phyloP scores from a whole-genome alignment of 2,888 invertebrate species.

The Celastrina argiolus region DNA sequence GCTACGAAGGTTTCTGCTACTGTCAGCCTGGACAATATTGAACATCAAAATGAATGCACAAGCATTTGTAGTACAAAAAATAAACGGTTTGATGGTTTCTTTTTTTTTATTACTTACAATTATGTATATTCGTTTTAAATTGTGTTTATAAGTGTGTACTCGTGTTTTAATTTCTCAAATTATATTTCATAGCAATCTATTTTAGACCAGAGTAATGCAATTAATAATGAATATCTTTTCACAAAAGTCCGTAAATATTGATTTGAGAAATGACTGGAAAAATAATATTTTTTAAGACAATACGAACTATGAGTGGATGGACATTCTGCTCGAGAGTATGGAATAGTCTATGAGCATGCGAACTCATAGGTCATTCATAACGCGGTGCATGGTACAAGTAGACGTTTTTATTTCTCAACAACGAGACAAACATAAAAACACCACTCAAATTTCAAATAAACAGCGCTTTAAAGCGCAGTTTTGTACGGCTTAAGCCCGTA shows the following conservation, averaged over 20 bases:
- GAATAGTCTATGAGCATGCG: conserved; percentile 35
- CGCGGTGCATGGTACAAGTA: conserved; percentile 50
- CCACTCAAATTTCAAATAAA: conserved; percentile 70
- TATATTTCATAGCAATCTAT: too few species aligned
- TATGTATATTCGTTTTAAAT: too few species aligned
- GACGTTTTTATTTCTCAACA: conserved; percentile 71
- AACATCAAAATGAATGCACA: neutral
- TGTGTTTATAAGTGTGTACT: too few species aligned
- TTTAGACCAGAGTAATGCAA: too few species aligned
- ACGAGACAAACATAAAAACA: conserved; percentile 69
- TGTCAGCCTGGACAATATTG: neutral
- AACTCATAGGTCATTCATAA: conserved; percentile 71
- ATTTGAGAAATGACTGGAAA: too few species aligned
- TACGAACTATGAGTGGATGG: neutral
- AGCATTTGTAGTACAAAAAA: neutral
- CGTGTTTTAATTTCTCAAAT: too few species aligned
- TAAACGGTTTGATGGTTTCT: neutral
- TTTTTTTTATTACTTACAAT: neutral
- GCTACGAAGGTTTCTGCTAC: neutral
- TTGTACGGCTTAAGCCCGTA: conserved; percentile 59
- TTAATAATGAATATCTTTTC: too few species aligned
- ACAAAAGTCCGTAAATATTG: too few species aligned
- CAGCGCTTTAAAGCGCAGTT: conserved; percentile 64
- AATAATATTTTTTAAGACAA: neutral
- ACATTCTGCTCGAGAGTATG: neutral